These are phyloP conservation scores for Lepus timidus DNA, from an alignment of 2,113 vertebrate species.

Conservation along the genomic window DNA sequence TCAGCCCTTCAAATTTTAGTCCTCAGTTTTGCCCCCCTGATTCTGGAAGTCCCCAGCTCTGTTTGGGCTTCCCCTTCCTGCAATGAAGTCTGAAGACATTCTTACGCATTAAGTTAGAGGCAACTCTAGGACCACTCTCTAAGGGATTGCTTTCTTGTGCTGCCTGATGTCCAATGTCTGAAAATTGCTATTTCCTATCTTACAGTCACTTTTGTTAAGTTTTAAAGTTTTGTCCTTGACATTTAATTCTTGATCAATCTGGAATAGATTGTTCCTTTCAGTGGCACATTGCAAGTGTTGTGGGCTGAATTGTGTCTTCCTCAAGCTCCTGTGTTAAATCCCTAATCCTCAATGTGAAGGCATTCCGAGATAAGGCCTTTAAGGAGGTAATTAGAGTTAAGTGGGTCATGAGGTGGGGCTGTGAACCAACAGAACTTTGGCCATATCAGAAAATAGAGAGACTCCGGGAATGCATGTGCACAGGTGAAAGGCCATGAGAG, in stretches of 20 bases:
- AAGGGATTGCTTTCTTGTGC: neutral
- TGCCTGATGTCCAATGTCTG: neutral
- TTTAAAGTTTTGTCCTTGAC: conserved; percentile 28
- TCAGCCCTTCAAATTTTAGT: neutral
- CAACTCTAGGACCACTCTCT: neutral
- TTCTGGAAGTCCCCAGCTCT: neutral
- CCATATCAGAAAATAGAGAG: neutral
- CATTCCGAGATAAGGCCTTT: neutral
- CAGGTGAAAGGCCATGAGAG: neutral
- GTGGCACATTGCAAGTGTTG: neutral
- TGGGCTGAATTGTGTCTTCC: neutral
- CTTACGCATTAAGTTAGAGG: neutral
- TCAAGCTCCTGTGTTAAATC: neutral
- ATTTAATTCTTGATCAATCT: neutral
- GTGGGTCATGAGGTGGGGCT: neutral
- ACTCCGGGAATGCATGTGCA: neutral
- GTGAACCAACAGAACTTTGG: neutral
- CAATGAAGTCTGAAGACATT: neutral
- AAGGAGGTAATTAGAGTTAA: neutral
- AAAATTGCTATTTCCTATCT: conserved; percentile 14
- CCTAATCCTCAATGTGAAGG: neutral
- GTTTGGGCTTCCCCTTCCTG: neutral
- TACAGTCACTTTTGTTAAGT: neutral
- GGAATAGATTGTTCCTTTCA: neutral
- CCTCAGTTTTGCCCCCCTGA: neutral